phyloP scores from a whole-genome alignment of 2,888 invertebrate genomes.

The Sesia apiformis region DNA sequence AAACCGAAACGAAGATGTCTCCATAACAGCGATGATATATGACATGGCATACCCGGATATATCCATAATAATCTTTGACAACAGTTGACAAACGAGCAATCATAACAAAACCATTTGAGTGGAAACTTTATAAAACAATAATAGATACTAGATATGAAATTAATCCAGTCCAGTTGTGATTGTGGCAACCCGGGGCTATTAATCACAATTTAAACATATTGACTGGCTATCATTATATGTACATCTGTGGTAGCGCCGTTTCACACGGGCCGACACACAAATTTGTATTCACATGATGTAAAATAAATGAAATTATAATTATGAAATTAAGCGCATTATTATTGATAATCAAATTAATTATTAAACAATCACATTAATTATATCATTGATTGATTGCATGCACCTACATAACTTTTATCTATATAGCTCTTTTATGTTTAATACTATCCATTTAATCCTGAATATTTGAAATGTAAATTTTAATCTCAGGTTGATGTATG shows the following conservation, averaged over 20 bases:
- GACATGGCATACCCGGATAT: too few relatives aligned
- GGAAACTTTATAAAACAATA: constrained; percentile 16
- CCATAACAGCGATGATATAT: too few relatives aligned
- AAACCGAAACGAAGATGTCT: too few relatives aligned
- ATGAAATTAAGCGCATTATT: too few relatives aligned
- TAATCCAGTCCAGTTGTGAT: constrained; percentile 3
- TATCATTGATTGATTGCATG: too few relatives aligned
- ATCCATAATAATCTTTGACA: constrained; percentile 25
- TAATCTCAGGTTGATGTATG: too few relatives aligned
- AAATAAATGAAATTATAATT: not conserved
- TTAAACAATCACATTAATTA: too few relatives aligned
- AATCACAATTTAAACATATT: constrained; percentile 69
- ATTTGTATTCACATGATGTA: not conserved
- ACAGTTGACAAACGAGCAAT: constrained; percentile 17
- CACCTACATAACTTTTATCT: too few relatives aligned
- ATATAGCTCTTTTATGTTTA: too few relatives aligned
- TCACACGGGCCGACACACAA: constrained; percentile 27
- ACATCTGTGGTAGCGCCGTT: constrained; percentile 43
- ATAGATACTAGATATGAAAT: not conserved
- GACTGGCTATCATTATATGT: constrained; percentile 49
- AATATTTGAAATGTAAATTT: too few relatives aligned
- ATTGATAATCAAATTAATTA: too few relatives aligned
- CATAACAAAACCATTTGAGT: constrained; percentile 23
- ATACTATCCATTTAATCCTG: too few relatives aligned
- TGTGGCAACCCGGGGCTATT: constrained; percentile 37